Conservation (phyloP, 2,888 invertebrate genomes). For the Athalia circularis region DNA sequence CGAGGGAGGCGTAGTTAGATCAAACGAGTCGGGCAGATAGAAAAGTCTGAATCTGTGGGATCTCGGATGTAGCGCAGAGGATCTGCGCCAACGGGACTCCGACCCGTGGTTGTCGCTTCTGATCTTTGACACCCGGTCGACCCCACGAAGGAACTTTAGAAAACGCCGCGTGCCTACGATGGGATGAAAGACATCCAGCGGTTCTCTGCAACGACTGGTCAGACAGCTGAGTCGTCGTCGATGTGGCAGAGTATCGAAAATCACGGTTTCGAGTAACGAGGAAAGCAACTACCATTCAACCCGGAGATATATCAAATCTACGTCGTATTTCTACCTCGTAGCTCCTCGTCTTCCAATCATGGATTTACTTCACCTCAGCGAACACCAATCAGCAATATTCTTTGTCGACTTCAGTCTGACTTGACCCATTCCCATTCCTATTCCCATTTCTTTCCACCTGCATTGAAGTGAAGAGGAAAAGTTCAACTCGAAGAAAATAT, state of each 20-base stretch:
- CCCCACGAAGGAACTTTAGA: constrained; percentile 29
- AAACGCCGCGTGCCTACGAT: constrained; percentile 36
- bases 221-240: not conserved
- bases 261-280: constrained; percentile 10
- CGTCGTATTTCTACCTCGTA: constrained; percentile 9
- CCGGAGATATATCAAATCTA: constrained; percentile 1
- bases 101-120: constrained; percentile 39
- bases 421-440: too few species aligned
- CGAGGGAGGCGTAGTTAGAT: not conserved
- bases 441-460: too few species aligned
- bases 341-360: constrained; percentile 24
- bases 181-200: constrained; percentile 34
- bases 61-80: constrained; percentile 35
- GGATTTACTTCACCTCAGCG: constrained; percentile 31
- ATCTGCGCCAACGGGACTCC: constrained; percentile 30
- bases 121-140: constrained; percentile 35
- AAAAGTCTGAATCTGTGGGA: constrained; percentile 30
- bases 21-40: constrained; percentile 1
- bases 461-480: constrained; percentile 14
- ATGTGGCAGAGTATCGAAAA: constrained; percentile 1
- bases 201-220: constrained; percentile 24
- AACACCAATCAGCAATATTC: constrained; percentile 38
- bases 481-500: constrained; percentile 17
- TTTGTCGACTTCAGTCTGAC: constrained; percentile 2
- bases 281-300: constrained; percentile 15